Evolutionary conservation across 1,140 invertebrate species (phyloP).

Genomic region (Zelostemma sp.): DNA sequence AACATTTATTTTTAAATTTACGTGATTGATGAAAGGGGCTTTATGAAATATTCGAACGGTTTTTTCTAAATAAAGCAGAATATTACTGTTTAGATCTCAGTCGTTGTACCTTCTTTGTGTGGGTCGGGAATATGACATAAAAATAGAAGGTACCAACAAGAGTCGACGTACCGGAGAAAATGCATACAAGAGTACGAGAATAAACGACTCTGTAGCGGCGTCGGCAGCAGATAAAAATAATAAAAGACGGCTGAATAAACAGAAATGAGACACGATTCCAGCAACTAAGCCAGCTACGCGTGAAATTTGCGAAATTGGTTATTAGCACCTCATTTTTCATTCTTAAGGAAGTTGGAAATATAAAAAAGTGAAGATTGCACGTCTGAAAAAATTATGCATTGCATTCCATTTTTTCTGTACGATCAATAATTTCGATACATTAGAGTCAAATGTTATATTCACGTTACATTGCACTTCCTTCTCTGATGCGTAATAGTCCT

Average conservation of each 20-base stretch:
- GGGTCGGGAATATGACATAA: constrained; percentile 39
- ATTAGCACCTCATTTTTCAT: constrained; percentile 11
- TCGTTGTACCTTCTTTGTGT: constrained; percentile 15
- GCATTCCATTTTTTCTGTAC: constrained; percentile 19
- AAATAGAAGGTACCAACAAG: constrained; percentile 48
- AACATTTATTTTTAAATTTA: no score
- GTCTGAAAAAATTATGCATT: constrained; percentile 2
- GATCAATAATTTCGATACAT: no score
- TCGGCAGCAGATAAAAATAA: constrained; percentile 55
- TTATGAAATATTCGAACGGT: no score
- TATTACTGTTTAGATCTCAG: no score
- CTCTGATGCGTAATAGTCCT: constrained; percentile 54
- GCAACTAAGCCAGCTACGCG: constrained; percentile 2
- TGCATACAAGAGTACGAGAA: constrained; percentile 54
- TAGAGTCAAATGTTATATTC: no score
- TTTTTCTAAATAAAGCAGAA: no score
- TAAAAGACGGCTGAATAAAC: constrained; percentile 49
- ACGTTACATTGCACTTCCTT: constrained; percentile 56
- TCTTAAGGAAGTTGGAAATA: no score
- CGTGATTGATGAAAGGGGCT: no score
- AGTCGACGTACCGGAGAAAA: constrained; percentile 55
- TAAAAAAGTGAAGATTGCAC: no score
- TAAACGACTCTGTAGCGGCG: constrained; percentile 38
- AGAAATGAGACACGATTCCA: constrained; percentile 41
- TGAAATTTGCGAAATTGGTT: constrained; percentile 7